Conservation (phyloP, 1,140 invertebrate species). For the Plectus sambesii region DNA sequence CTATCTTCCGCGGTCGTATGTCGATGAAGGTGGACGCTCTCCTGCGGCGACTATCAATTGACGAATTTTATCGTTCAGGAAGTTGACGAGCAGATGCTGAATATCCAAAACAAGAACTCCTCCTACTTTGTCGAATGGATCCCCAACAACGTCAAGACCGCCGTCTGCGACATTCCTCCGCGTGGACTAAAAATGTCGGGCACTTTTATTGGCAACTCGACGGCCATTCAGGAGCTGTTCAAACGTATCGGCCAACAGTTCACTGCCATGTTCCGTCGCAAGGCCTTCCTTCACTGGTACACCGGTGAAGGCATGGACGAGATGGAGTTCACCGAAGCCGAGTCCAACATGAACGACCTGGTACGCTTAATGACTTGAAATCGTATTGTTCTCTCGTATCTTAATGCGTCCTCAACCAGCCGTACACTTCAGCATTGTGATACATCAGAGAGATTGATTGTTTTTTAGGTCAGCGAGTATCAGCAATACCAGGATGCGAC, state of each 20-base stretch:
- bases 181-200: conserved; percentile 50
- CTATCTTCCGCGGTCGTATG: conserved; percentile 83
- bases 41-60: not conserved
- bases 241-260: conserved; percentile 54
- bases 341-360: conserved; percentile 67
- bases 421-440: too few relatives aligned
- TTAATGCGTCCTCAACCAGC: too few relatives aligned
- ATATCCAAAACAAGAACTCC: conserved; percentile 45
- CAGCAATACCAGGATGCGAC: conserved; percentile 61
- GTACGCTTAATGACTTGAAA: too few relatives aligned
- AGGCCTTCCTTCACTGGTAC: conserved; percentile 84
- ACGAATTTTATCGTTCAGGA: conserved; percentile 52
- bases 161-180: conserved; percentile 51
- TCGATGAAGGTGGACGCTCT: conserved; percentile 58
- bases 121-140: conserved; percentile 47
- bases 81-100: conserved; percentile 45
- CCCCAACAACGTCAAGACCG: conserved; percentile 47
- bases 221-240: conserved; percentile 57
- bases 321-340: conserved; percentile 60
- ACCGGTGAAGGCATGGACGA: conserved; percentile 57
- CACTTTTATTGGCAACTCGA: conserved; percentile 50
- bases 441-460: too few relatives aligned
- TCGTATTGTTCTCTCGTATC: too few relatives aligned
- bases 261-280: conserved; percentile 56
- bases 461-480: conserved; percentile 83